phyloP scores from a whole-genome alignment of 2,888 invertebrate species.

The Tenodera sinensis region DNA sequence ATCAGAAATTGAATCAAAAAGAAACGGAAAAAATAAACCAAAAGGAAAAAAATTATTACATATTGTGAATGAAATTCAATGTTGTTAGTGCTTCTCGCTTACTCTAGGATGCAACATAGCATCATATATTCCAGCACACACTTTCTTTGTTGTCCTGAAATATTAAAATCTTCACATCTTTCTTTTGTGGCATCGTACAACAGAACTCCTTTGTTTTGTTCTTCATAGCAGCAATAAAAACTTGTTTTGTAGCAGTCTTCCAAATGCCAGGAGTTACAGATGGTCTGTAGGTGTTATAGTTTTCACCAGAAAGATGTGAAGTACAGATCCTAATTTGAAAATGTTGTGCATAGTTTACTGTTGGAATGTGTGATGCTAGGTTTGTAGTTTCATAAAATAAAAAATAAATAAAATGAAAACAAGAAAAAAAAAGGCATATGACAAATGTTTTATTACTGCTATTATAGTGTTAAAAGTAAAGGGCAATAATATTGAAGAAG shows the following conservation, averaged over 20 bases:
- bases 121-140: constrained; percentile 28
- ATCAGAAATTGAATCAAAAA: constrained; percentile 6
- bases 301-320: not conserved
- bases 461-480: constrained; percentile 27
- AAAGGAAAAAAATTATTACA: constrained; percentile 22
- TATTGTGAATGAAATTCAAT: constrained; percentile 26
- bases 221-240: not conserved
- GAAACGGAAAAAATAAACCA: constrained; percentile 8
- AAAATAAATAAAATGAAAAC: not conserved
- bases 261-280: not conserved
- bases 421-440: constrained; percentile 10
- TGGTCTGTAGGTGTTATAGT: not conserved
- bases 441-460: constrained; percentile 32
- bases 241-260: not conserved
- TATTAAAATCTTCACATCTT: not conserved
- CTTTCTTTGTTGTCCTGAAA: not conserved
- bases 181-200: not conserved
- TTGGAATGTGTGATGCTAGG: not conserved
- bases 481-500: constrained; percentile 30
- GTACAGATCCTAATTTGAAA: not conserved
- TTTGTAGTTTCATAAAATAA: not conserved
- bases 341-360: not conserved
- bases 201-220: not conserved
- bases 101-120: constrained; percentile 15
- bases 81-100: constrained; percentile 32